phyloP scores from a whole-genome alignment of 2,113 vertebrate species.

The Lucifuga dentata region DNA sequence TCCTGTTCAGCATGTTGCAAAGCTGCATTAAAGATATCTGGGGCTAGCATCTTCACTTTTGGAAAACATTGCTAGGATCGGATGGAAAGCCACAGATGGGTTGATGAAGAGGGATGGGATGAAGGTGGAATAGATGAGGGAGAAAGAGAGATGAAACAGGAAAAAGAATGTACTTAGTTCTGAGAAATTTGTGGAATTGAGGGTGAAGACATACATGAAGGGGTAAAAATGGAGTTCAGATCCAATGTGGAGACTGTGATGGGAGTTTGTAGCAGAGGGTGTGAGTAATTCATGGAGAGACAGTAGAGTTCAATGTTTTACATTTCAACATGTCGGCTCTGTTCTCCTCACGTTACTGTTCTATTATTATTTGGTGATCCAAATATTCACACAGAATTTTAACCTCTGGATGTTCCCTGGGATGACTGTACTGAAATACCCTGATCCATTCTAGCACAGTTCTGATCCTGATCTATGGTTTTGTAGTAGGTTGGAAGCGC shows the following conservation, averaged over 20 bases:
- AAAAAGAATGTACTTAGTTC: slow-evolving; percentile 3
- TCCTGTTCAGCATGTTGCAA: slow-evolving; percentile 44
- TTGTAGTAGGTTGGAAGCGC: neutral
- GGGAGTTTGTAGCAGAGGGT: neutral
- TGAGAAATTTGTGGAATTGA: slow-evolving; percentile 11
- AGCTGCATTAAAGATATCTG: slow-evolving; percentile 38
- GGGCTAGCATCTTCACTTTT: slow-evolving; percentile 32
- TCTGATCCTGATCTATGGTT: too few species aligned
- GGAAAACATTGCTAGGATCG: slow-evolving; percentile 9
- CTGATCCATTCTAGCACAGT: neutral
- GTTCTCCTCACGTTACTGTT: slow-evolving; percentile 3
- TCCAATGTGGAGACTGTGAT: neutral
- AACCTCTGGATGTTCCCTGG: neutral
- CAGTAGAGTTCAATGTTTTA: neutral
- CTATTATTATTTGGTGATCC: slow-evolving; percentile 18
- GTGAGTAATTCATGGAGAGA: neutral
- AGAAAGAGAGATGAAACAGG: neutral
- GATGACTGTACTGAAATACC: slow-evolving; percentile 1
- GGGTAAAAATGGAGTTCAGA: neutral
- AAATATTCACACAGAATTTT: slow-evolving; percentile 16
- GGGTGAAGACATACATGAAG: neutral
- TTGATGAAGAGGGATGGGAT: slow-evolving; percentile 2
- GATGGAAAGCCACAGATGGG: slow-evolving; percentile 23
- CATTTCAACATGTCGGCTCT: neutral
- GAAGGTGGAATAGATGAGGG: slow-evolving; percentile 4